Base-by-base conservation (phyloP, 2,797 vertebrate species). In the Spinus olivaceus region DNA sequence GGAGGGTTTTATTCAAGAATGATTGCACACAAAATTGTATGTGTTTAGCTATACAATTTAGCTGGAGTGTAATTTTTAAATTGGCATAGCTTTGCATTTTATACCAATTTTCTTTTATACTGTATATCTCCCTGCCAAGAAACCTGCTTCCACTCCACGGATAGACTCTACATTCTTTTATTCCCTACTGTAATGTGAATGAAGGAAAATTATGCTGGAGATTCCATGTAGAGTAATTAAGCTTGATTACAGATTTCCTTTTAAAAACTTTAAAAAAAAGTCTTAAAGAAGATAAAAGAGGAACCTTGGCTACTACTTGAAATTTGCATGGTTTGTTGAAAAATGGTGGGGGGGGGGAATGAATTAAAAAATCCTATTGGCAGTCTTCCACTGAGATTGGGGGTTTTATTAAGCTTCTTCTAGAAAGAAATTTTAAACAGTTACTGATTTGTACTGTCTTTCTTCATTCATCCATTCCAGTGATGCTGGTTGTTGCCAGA, bases 191-290 rank as follows among this genome's bases (percentile, higher is more conserved):
- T 80, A 89, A 88, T n/a, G 15, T 56, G 81, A 92, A 72, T 3
- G 30, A 69, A 87, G 79, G 79, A 78, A 85, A 95, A 87, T 85
- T 64, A 59, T 51, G 32, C 81, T 87, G 86, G 88, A 81, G 72
- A 85, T 89, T 61, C 86, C 53, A 35, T 65, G 50, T 60, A 47
- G 78, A 28, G 35, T 89, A 95, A 91, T 93, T 89, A 83, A 81
- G 51, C 63, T 94, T 17, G 2, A 92, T 95, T 92, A 86, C 81
- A 88, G 50, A 78, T 76, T 87, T 96, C 63, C 78, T 96, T 93
- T 84, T 76, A 64, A 61, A 87, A 90, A 81, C 69, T 81, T 83
- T 11, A 0, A 1, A 10, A 63, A 82, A 61, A 82, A 33, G 18
- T 23, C 64, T 61, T 77, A 59, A 74, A 71, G 65, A 37, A 15